Evolutionary conservation across 2,113 vertebrate species (phyloP).

Genomic region (Callocephalon fimbriatum): DNA sequence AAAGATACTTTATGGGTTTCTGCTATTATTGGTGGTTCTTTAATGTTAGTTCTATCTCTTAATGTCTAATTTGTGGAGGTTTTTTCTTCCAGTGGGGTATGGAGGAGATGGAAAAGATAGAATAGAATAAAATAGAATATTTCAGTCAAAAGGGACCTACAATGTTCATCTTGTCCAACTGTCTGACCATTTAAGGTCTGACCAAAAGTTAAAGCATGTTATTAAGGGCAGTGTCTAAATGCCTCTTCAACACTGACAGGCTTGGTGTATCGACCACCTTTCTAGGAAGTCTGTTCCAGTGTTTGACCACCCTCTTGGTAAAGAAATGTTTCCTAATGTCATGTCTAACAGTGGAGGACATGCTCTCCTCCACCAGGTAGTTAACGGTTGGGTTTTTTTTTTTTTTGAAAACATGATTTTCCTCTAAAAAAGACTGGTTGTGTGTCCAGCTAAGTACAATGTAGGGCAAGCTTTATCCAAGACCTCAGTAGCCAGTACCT

Average conservation of each 20-base stretch:
- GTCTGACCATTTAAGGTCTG: background rate
- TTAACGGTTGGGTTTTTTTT: background rate
- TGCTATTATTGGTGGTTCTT: background rate
- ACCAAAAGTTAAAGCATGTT: background rate
- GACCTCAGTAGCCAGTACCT: background rate
- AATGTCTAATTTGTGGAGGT: background rate
- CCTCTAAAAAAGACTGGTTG: background rate
- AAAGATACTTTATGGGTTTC: background rate
- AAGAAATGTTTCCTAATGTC: background rate
- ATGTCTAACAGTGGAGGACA: accelerated
- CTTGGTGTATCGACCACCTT: background rate
- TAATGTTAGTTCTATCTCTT: background rate
- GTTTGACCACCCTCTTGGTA: background rate
- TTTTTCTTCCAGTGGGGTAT: background rate
- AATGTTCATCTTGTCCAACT: accelerated
- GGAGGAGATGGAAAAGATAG: background rate
- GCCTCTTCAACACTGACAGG: background rate
- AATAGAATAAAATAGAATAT: background rate
- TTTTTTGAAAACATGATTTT: background rate
- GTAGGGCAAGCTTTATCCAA: background rate
- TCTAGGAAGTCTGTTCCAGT: background rate
- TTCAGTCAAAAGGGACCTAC: background rate
- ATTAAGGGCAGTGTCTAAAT: background rate
- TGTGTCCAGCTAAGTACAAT: background rate
- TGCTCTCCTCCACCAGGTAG: background rate